Evolutionary conservation across 2,888 invertebrate genomes (phyloP), one percentile per base, ranked within the genome.

Genomic region (Diarsia rubi): DNA sequence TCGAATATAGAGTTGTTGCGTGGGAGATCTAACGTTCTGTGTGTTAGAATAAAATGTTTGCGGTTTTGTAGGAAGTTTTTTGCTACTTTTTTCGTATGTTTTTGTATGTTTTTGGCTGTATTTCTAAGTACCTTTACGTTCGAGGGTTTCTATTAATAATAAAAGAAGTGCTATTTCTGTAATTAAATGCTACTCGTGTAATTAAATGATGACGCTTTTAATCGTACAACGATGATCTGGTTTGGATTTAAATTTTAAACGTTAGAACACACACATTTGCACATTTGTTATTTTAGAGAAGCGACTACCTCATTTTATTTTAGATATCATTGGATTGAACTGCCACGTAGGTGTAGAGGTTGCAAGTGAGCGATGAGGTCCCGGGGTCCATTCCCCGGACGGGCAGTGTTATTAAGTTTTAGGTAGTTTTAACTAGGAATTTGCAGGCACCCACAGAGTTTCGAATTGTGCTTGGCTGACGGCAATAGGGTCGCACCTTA

Each of bases 1-100:
- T 76, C 69, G 83, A 83, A 85, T 86, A 64, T 79, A 79, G 79
- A 77, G 75, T n/a, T 81, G 52, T 72, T 78, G 63, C 79, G 81
- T 69, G 76, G 62, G 68, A 71, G 73, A 81, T 72, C 59, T 73
- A 67, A 73, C 59, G 68, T 77, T 80, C 52, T 37, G 69, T 76
- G n/a, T 64, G 21, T 44, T 59, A 37, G 14, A 60, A 75, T 63
- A 44, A 75, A 60, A 68, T 37, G 8, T 11, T 66, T 65, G 59
- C 27, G 27, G 70, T 82, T 73, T 57, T 69, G 16, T 49, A 60
- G 2, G 27, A 75, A 24, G 21, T 27, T 49, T 76, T 54, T 76
- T 54, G 1, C 0, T 24, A 9, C 14, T 45, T 57, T 52, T 52
- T 19, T 70, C 11, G 2, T 70, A 8, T 27, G 14, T 24, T 72